phyloP scores from a whole-genome alignment of 2,797 vertebrate genomes.

The Tachyglossus aculeatus region DNA sequence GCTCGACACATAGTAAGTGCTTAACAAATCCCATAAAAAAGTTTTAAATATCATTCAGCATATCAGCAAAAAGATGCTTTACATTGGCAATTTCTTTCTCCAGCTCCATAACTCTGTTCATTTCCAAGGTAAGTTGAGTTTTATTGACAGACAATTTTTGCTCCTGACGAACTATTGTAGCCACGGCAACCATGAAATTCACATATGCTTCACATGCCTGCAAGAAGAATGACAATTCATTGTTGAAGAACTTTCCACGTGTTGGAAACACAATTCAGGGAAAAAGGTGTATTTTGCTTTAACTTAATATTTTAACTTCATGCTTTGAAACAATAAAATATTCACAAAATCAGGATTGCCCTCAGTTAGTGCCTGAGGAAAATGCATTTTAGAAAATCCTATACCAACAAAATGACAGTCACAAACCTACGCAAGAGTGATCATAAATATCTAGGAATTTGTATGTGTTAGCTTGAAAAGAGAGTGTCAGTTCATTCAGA shows the following conservation, averaged over 20 bases:
- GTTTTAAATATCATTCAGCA: conserved; percentile 5
- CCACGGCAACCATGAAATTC: conserved; percentile 90
- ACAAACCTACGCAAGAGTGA: no score
- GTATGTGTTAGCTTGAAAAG: no score
- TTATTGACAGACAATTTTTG: conserved; percentile 74
- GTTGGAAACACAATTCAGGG: background rate
- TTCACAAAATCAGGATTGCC: background rate
- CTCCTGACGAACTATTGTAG: conserved; percentile 85
- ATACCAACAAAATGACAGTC: background rate
- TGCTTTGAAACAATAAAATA: background rate
- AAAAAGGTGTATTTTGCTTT: background rate
- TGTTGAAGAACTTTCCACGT: background rate
- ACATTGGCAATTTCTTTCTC: conserved; percentile 94
- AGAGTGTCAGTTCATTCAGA: no score
- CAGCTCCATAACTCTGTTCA: conserved; percentile 84
- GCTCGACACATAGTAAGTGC: no score
- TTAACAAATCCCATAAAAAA: no score
- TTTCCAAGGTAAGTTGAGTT: conserved; percentile 75
- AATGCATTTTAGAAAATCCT: background rate
- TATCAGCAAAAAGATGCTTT: conserved; percentile 67
- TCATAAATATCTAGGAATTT: no score
- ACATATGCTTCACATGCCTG: conserved; percentile 90
- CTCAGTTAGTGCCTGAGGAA: conserved; percentile 7
- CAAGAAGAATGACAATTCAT: conserved; percentile 32
- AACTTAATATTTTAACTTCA: conserved; percentile 13